A percentile compares a stretch with the other conserved stretches of the same genome.
Conservation (phyloP, 2,113 vertebrate genomes). For the Amphiprion percula region DNA sequence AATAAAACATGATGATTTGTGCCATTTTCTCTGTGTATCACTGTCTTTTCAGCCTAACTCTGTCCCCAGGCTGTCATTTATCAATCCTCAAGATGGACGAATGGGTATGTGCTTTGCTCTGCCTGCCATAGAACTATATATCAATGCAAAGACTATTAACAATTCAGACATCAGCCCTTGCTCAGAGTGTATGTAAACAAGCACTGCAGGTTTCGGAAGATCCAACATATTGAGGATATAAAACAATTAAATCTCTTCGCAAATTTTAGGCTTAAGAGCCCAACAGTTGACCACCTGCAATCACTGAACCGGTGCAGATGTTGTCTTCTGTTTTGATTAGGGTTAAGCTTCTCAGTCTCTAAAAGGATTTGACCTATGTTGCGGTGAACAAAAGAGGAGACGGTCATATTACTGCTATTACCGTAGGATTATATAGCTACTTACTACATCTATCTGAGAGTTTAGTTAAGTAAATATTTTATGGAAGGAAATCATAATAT, state of each 20-base stretch:
- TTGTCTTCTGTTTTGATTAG: too few relatives aligned
- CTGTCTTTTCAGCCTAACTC: conserved; percentile 79
- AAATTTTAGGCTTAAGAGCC: too few relatives aligned
- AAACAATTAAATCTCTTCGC: neutral
- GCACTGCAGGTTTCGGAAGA: neutral
- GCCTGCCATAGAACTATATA: neutral
- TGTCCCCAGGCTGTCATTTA: conserved; percentile 85
- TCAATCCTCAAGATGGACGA: conserved; percentile 85
- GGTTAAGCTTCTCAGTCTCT: neutral
- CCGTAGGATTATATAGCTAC: neutral
- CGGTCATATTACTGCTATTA: conserved; percentile 2
- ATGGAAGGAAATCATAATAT: conserved; percentile 15
- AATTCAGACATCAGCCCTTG: too few relatives aligned
- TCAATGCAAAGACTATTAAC: too few relatives aligned
- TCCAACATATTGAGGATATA: neutral
- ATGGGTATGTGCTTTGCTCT: conserved; percentile 82
- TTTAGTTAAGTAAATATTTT: neutral
- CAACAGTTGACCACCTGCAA: too few relatives aligned
- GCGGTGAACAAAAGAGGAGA: neutral
- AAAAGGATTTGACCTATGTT: conserved; percentile 19
- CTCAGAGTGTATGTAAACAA: too few relatives aligned
- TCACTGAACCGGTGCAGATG: too few relatives aligned
- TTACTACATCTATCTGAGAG: too few relatives aligned
- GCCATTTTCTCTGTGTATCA: conserved; percentile 3
- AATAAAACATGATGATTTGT: conserved; percentile 17